Evolutionary conservation across 2,888 invertebrate genomes (phyloP), one percentile per base, ranked within the genome.

Genomic region (Pemphredon lugubris): DNA sequence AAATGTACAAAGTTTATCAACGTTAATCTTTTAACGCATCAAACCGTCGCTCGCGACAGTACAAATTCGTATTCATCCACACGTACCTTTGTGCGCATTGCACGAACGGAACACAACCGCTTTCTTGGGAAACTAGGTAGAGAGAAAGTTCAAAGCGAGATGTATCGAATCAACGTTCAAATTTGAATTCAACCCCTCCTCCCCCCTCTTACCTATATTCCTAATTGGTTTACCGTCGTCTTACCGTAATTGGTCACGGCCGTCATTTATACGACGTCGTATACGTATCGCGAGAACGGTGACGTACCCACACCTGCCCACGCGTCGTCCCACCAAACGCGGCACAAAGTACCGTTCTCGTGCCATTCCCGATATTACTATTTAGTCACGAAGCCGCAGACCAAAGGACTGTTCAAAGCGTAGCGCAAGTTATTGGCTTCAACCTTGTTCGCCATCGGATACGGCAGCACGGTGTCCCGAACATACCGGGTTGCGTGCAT

Each of bases 361-460:
- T 55, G 76, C 69, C 61, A 77, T 77, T 73, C 74, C 51, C 75
- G 77, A 84, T 83, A 84, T 84, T 82, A 82, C 84, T 81, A 75
- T 81, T 84, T 83, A 79, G 79, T 75, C 75, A 61, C 73, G 72
- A 77, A 72, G 66, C 83, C 82, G 47, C 78, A 77, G 75, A 67
- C 68, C 63, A 69, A 65, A 60, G 57, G 67, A 64, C 57, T 48
- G 78, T 80, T 80, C 81, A 80, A 82, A 82, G 82, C 74, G 69
- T 61, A 61, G 69, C 57, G 65, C 71, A 74, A 83, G 78, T 82
- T 82, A 83, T 82, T 78, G 81, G 78, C 73, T 75, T 58, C 66
- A 61, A 26, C 64, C 63, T 78, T 79, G 72, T 72, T 64, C 77
- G 45, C 54, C n/a, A 48, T 37, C 39, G 54, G 44, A 60, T 44